Percentiles rank a stretch among this genome's conserved stretches.
Conservation (phyloP, 1,140 invertebrate species). For the Drosophila mauritiana region DNA sequence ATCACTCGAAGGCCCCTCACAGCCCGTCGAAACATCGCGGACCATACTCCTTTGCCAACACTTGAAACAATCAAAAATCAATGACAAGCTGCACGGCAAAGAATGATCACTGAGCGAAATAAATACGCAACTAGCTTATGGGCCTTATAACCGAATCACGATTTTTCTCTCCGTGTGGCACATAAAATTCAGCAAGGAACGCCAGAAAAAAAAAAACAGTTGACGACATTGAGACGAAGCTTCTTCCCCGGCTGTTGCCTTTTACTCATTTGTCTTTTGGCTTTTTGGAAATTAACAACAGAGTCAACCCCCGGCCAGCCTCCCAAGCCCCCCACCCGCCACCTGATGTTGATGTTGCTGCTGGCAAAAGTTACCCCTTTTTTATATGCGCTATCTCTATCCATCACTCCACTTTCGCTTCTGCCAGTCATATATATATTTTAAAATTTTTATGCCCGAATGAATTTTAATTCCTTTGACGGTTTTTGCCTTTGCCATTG, state of each 20-base stretch:
- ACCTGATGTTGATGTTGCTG: slow-evolving; percentile 17
- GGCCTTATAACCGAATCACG: no score
- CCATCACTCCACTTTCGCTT: slow-evolving; percentile 27
- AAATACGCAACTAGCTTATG: no score
- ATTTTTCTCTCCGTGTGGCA: not conserved
- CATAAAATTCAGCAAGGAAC: slow-evolving; percentile 20
- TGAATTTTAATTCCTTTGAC: slow-evolving; percentile 83
- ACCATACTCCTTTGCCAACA: slow-evolving; percentile 50
- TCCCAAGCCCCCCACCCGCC: not conserved
- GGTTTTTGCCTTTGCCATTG: slow-evolving; percentile 71
- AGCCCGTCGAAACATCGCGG: not conserved
- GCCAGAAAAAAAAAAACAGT: slow-evolving; percentile 30
- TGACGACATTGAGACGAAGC: slow-evolving; percentile 69
- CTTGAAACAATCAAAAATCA: slow-evolving; percentile 82
- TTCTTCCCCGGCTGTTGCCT: slow-evolving; percentile 47
- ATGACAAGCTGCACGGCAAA: slow-evolving; percentile 56
- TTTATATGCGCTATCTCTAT: slow-evolving; percentile 58
- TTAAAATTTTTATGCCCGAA: slow-evolving; percentile 82
- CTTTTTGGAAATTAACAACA: slow-evolving; percentile 81
- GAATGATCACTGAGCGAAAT: slow-evolving; percentile 10
- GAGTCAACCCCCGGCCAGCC: slow-evolving; percentile 12
- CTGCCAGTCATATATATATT: slow-evolving; percentile 64
- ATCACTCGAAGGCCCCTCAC: not conserved
- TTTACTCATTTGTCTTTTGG: slow-evolving; percentile 82
- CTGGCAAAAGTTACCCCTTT: slow-evolving; percentile 76